Base-by-base conservation (phyloP, 2,113 vertebrate genomes). In the Chaenocephalus aceratus region DNA sequence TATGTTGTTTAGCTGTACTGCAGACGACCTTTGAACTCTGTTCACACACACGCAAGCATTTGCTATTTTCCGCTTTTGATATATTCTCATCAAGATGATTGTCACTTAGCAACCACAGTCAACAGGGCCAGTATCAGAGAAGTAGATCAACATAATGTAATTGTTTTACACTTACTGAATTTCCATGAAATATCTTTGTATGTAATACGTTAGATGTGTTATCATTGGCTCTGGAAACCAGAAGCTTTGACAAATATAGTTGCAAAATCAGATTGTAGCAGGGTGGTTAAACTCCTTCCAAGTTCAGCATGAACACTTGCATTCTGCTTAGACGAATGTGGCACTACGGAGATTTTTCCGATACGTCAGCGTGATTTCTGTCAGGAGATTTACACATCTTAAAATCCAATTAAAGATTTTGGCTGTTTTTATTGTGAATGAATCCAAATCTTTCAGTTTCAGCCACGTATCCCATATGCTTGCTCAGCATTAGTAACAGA, bases 151-250 rank as follows among this genome's bases (percentile, higher is more conserved):
- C 36, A 41, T 41, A 41, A 41, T 41, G 30, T 49, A 12, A 73
- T 44, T 58, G 49, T 63, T 76, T 77, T 23, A 70, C 64, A 76
- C 52, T 53, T 36, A 56, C 52, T 65, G 41, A 58, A 68, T 70
- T 86, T 86, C 84, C 83, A 74, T 89, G 79, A 70, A 77, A 76
- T 58, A 4, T 45, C 26, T 80, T 79, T 85, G 86, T 80, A 79
- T 85, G 86, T 81, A 86, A 87, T 67, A 74, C n/a, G 60, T 90
- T 87, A 85, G 64, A 51, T 14, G 49, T 93, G 90, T 94, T 93
- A 87, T 92, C 77, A 79, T 91, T 92, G 91, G 90, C 89, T 75
- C 72, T 9, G 56, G 52, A 21, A 64, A 79, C 64, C 14, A 58
- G 72, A 80, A 57, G 67, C 79, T 41, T 77, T 91, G 93, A 91